Evolutionary conservation across 2,888 invertebrate species (phyloP).

Genomic region (Orchesellides sinensis): DNA sequence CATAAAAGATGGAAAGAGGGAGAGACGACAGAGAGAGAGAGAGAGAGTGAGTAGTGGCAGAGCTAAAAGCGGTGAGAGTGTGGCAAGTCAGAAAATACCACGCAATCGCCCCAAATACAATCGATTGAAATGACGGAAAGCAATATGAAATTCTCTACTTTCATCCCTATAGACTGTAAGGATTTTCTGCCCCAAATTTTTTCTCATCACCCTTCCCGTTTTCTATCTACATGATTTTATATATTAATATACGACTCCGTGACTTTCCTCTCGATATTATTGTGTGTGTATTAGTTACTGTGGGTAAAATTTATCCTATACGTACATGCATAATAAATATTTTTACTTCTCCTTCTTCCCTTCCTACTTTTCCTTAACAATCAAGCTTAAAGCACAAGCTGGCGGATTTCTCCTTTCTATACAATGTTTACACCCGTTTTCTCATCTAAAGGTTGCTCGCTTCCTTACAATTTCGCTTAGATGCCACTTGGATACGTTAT

Average conservation of each 20-base stretch:
- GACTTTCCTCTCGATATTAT: slow-evolving; percentile 38
- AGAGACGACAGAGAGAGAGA: slow-evolving; percentile 36
- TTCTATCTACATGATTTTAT: slow-evolving; percentile 71
- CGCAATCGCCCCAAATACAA: slow-evolving; percentile 75
- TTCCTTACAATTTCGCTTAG: no score
- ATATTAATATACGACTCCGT: slow-evolving; percentile 68
- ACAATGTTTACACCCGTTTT: not conserved
- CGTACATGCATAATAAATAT: slow-evolving; percentile 59
- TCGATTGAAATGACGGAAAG: slow-evolving; percentile 75
- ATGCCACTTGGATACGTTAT: slow-evolving; percentile 52
- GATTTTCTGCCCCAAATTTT: slow-evolving; percentile 73
- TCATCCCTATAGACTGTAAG: slow-evolving; percentile 73
- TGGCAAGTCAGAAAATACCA: slow-evolving; percentile 71
- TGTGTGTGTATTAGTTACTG: slow-evolving; percentile 52
- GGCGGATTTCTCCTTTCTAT: slow-evolving; percentile 47
- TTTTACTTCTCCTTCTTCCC: slow-evolving; percentile 63
- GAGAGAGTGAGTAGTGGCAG: slow-evolving; percentile 24
- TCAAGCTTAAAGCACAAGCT: slow-evolving; percentile 38
- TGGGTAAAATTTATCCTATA: slow-evolving; percentile 47
- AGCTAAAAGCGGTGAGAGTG: slow-evolving; percentile 60
- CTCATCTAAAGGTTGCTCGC: no score
- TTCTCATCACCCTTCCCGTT: slow-evolving; percentile 72
- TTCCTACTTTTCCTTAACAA: slow-evolving; percentile 60
- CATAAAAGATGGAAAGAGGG: slow-evolving; percentile 28
- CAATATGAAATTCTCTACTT: slow-evolving; percentile 74